Percentiles rank a stretch among this genome's conserved stretches.
Evolutionary conservation across 2,113 vertebrate genomes (phyloP).

Genomic region (Channa argus): DNA sequence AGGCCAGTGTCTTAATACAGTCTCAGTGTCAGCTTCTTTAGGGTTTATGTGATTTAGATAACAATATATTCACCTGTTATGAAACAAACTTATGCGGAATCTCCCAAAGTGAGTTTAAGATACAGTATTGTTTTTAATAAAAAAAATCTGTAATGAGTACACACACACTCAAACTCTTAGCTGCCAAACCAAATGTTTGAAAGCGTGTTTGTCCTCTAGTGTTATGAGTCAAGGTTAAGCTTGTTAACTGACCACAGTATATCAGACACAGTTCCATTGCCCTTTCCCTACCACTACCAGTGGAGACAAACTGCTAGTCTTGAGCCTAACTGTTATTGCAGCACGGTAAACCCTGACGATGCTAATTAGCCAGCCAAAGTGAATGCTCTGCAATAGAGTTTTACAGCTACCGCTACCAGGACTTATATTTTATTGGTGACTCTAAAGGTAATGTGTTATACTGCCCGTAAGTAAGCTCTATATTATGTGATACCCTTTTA

Average conservation of each 20-base stretch:
- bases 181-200: neutral
- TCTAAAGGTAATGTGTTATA: conserved; percentile 47
- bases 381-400: conserved; percentile 60
- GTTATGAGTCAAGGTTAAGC: conserved; percentile 49
- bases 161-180: too few relatives aligned
- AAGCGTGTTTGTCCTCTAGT: conserved; percentile 23
- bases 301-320: conserved; percentile 50
- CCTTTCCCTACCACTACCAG: conserved; percentile 31
- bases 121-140: too few relatives aligned
- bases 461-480: conserved; percentile 49
- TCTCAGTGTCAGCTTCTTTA: neutral
- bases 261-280: conserved; percentile 43
- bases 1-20: neutral
- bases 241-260: conserved; percentile 59
- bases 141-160: too few relatives aligned
- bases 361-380: conserved; percentile 65
- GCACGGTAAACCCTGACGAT: conserved; percentile 59
- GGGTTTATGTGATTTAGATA: neutral
- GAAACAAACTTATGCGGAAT: neutral
- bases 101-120: too few relatives aligned
- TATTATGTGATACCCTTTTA: conserved; percentile 57
- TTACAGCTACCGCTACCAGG: conserved; percentile 47
- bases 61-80: neutral
- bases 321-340: conserved; percentile 55
- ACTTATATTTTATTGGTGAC: conserved; percentile 61